phyloP scores from a whole-genome alignment of 1,140 invertebrate species.

The Drosophila bocqueti region DNA sequence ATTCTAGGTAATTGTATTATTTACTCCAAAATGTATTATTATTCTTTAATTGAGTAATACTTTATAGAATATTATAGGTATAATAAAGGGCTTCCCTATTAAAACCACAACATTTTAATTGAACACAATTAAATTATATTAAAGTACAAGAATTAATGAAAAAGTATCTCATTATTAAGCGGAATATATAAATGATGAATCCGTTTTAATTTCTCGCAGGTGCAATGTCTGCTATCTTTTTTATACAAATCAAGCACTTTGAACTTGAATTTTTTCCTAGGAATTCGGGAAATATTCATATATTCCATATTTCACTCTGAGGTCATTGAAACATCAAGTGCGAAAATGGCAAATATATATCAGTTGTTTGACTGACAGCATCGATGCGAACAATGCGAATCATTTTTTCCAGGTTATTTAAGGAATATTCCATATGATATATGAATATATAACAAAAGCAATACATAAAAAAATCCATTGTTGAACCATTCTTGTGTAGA shows the following conservation, averaged over 20 bases:
- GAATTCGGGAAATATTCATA: background rate
- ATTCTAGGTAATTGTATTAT: background rate
- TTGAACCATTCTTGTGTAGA: background rate
- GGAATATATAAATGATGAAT: background rate
- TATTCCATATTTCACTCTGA: background rate
- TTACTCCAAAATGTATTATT: background rate
- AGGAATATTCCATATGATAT: background rate
- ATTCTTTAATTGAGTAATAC: background rate
- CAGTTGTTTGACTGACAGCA: conserved; percentile 15
- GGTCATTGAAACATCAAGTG: conserved; percentile 18
- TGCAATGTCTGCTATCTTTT: background rate
- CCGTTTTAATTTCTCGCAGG: background rate
- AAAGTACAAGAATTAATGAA: background rate
- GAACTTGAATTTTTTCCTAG: background rate
- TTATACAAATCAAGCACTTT: conserved; percentile 4
- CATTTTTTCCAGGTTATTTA: conserved; percentile 2
- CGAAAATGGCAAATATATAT: conserved; percentile 13
- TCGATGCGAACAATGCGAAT: conserved; percentile 13
- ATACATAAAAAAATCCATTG: conserved; percentile 1
- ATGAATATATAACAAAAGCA: conserved; percentile 4
- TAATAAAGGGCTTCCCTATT: background rate
- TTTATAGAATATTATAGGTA: background rate
- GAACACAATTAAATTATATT: background rate
- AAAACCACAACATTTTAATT: no score
- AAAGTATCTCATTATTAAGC: no score